A percentile compares a stretch with the other conserved stretches of the same genome.
Conservation (phyloP, 2,113 vertebrate species). For the Elgaria multicarinata region DNA sequence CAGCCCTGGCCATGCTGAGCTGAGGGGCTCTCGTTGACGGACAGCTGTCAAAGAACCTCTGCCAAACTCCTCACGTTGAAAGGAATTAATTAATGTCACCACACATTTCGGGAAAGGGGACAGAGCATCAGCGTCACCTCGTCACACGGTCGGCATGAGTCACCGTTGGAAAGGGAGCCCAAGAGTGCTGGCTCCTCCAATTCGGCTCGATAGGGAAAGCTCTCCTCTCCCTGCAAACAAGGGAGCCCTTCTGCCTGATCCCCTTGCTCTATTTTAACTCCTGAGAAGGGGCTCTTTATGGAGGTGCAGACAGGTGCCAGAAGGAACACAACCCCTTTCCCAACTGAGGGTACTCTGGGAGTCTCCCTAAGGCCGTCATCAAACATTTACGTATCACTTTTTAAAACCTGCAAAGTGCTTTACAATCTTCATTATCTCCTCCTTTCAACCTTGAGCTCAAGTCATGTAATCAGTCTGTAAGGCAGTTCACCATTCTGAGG, state of each 20-base stretch:
- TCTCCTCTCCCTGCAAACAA: not conserved
- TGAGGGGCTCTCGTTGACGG: not conserved
- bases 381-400: not conserved
- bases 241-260: not conserved
- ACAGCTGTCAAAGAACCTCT: conserved; percentile 1
- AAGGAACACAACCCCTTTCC: not conserved
- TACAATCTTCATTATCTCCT: not conserved
- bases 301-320: not conserved
- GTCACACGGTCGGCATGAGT: not conserved
- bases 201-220: not conserved
- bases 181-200: not conserved
- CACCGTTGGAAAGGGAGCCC: not conserved
- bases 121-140: not conserved
- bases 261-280: not conserved
- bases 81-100: conserved; percentile 6
- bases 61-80: not conserved
- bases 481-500: not conserved
- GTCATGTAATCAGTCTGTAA: not conserved
- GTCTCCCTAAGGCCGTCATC: not conserved
- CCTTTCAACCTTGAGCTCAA: not conserved
- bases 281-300: not conserved
- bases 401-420: not conserved
- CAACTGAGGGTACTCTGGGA: not conserved
- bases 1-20: not conserved
- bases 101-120: not conserved